phyloP scores from a whole-genome alignment of 2,113 vertebrate species.

The Pardalotus punctatus region DNA sequence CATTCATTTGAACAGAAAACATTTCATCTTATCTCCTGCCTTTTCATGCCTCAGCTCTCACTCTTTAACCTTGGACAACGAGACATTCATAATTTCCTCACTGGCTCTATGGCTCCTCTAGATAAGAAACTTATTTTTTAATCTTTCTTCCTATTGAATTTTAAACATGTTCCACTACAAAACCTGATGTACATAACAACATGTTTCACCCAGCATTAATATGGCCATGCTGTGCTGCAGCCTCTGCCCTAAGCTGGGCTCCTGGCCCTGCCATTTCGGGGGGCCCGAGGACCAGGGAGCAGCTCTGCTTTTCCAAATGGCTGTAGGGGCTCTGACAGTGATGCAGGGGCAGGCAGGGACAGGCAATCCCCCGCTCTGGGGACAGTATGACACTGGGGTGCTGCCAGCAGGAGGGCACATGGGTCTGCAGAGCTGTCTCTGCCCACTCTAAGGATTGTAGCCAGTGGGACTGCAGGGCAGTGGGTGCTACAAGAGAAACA shows the following conservation, averaged over 20 bases:
- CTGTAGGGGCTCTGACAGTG: neutral
- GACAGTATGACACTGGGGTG: neutral
- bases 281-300: fast-evolving
- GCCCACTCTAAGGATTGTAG: fast-evolving
- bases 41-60: slow-evolving; percentile 64
- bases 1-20: slow-evolving; percentile 72
- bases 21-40: slow-evolving; percentile 68
- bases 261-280: neutral
- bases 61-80: slow-evolving; percentile 71
- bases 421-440: too few relatives aligned
- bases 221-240: neutral
- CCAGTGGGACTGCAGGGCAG: neutral
- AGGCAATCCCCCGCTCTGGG: neutral
- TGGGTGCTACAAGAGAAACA: neutral
- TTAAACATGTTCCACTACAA: slow-evolving; percentile 44
- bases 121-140: slow-evolving; percentile 70
- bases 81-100: slow-evolving; percentile 63
- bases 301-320: neutral
- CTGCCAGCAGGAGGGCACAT: neutral
- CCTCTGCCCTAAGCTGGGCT: neutral
- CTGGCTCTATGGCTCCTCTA: slow-evolving; percentile 50
- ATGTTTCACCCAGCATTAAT: neutral
- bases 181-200: slow-evolving; percentile 27
- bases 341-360: neutral
- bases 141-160: slow-evolving; percentile 57